Base-by-base conservation (phyloP, 1,140 invertebrate species). In the Rhagoletis zephyria region DNA sequence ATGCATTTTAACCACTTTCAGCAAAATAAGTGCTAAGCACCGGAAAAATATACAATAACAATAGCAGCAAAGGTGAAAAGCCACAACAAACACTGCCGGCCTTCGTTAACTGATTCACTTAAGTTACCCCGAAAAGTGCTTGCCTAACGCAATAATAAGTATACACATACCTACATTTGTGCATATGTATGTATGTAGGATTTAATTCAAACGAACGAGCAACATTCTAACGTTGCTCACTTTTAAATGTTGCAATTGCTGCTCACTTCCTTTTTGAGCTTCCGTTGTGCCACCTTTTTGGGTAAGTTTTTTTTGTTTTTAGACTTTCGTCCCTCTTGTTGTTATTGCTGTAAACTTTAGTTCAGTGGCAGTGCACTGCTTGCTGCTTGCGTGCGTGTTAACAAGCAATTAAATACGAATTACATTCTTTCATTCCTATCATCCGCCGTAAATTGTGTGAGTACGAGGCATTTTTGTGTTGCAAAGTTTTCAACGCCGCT, bases 381-480 rank as follows among this genome's bases (percentile, higher is more conserved):
- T 42, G 85, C 85, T 63, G 85, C 30, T 85, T 42, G 85, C 85
- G 85, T 88, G 87, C 87, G 87, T 88, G 87, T 88, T 88, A 88
- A 88, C 87, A 86, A 88, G 85, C 87, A 88, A 88, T 88, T 88
- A 88, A 88, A 88, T 88, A 19, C 87, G 70, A 86, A 88, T 86
- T 88, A 88, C 85, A 85, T 60, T 87, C 16, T 7, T 64, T 85
- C n/a, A 30, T 56, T 87, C 70, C 70, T 87, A 74, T 77, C 19
- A 81, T 60, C 56, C 56, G 56, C 63, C 48, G 19, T 67, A 16
- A 59, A 56, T 61, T 87, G 30, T 70, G 86, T 70, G 51, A 74
- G 9, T 70, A 40, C 45, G 48, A 19, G 64, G 64, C 4, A n/a
- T 51, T 30, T 16, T 4, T 16, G 74, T 81, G 48, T 56, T 19